A percentile compares a stretch with the other conserved stretches of the same genome.
Evolutionary conservation across 1,140 invertebrate genomes (phyloP).

Genomic region (Heliconius melpomene): DNA sequence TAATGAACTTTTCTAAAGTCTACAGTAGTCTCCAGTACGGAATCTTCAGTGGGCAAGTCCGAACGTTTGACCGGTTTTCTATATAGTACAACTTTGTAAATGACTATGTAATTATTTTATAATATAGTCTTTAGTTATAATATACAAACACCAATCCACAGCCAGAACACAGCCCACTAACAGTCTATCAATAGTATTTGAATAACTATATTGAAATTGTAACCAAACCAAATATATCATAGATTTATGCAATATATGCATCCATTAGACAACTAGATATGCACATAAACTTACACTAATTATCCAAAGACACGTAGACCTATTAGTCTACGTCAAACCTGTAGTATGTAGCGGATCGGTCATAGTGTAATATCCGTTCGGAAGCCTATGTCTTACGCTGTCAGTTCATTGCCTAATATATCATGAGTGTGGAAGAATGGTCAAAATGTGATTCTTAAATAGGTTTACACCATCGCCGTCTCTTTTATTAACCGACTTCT

Average conservation of each 20-base stretch:
- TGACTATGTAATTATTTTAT: too few relatives aligned
- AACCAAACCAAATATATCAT: constrained; percentile 34
- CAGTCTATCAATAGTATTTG: constrained; percentile 5
- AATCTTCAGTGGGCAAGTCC: too few relatives aligned
- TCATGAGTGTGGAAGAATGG: constrained; percentile 28
- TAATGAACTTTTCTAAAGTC: too few relatives aligned
- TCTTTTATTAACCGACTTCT: too few relatives aligned
- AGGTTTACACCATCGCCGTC: too few relatives aligned
- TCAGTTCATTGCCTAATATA: constrained; percentile 34
- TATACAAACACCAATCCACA: neutral
- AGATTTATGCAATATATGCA: constrained; percentile 29
- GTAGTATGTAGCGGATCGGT: constrained; percentile 41
- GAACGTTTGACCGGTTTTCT: too few relatives aligned
- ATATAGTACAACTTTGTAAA: too few relatives aligned
- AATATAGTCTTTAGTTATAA: neutral
- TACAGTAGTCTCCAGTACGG: too few relatives aligned
- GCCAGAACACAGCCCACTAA: neutral
- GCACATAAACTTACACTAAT: constrained; percentile 47
- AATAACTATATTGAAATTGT: constrained; percentile 13
- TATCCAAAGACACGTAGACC: constrained; percentile 48
- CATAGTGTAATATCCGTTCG: constrained; percentile 47
- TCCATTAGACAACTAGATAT: constrained; percentile 37
- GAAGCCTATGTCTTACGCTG: constrained; percentile 42
- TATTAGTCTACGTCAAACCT: constrained; percentile 50
- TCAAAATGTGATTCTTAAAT: neutral